Evolutionary conservation across 2,888 invertebrate genomes (phyloP).

Genomic region (Saturnia pavonia): DNA sequence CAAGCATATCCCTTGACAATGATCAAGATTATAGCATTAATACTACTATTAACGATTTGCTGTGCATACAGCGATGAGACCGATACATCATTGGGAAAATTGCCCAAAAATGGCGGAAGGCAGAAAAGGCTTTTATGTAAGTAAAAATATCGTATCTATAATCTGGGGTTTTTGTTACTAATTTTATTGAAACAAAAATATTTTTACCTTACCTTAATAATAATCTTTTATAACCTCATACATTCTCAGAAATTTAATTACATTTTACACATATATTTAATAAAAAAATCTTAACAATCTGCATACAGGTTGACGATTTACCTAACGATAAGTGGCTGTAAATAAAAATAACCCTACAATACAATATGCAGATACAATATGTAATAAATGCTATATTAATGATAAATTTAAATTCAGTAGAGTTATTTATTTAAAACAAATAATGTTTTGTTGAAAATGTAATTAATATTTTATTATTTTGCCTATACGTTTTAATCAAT

Average conservation of each 20-base stretch:
- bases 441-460: neutral
- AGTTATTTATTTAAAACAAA: neutral
- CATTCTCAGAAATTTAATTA: neutral
- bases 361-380: neutral
- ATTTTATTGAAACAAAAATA: neutral
- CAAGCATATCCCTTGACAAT: constrained; percentile 42
- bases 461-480: neutral
- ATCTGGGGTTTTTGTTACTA: neutral
- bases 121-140: constrained; percentile 46
- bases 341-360: neutral
- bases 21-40: constrained; percentile 48
- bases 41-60: constrained; percentile 41
- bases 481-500: neutral
- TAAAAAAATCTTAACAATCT: neutral
- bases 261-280: neutral
- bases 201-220: too few relatives aligned
- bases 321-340: neutral
- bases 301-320: neutral
- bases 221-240: too few relatives aligned
- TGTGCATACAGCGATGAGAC: constrained; percentile 20
- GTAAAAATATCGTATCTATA: constrained; percentile 8
- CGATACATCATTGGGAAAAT: constrained; percentile 15
- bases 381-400: neutral
- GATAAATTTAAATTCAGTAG: neutral
- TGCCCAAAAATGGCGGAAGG: constrained; percentile 32